Base-by-base conservation (phyloP, 2,888 invertebrate genomes). In the Calliopum simillimum region DNA sequence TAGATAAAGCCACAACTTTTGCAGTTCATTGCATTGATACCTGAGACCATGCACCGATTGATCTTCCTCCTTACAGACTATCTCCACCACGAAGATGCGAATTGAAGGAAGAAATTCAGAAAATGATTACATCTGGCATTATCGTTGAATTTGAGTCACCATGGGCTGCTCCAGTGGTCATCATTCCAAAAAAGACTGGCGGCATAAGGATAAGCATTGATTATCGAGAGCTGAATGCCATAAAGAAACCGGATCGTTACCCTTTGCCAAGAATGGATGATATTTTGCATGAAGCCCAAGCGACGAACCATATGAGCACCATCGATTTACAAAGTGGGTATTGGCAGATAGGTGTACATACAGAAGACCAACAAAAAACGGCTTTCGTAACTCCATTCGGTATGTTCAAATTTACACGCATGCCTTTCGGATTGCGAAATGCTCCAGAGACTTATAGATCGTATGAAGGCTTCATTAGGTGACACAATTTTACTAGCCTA, bases 101-200 rank as follows among this genome's bases (percentile, higher is more conserved):
- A 19, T 46, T 73, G 25, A 63, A 63, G 25, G 6, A 11, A 11
- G 62, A 62, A 14, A 19, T 65, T 12, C 16, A 56, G n/a, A 53
- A 76, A 59, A 78, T 84, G 79, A 46, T 83, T 5, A 46, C 73
- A 4, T 73, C 78, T 3, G 80, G 73, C 2, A 74, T 85, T 1
- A 82, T 85, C 5, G 82, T 84, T 68, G 80, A 82, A 44, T 80
- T 80, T 67, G 83, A 84, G 49, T 82, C 81, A 0, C 77, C 81
- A 2, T 85, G 83, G 83, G 74, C 80, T 4, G 76, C 82, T 4
- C 84, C 82, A 12, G 77, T 78, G 0, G 76, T 85, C 1, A 68
- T 84, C 46, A 80, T 85, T 4, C 80, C 80, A 1, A 86, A 85
- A 69, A 76, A 73, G 62, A 76, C 80, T 73, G 81, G 79, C 33